Evolutionary conservation across 2,797 vertebrate genomes (phyloP).

Genomic region (Cirrhinus molitorella): DNA sequence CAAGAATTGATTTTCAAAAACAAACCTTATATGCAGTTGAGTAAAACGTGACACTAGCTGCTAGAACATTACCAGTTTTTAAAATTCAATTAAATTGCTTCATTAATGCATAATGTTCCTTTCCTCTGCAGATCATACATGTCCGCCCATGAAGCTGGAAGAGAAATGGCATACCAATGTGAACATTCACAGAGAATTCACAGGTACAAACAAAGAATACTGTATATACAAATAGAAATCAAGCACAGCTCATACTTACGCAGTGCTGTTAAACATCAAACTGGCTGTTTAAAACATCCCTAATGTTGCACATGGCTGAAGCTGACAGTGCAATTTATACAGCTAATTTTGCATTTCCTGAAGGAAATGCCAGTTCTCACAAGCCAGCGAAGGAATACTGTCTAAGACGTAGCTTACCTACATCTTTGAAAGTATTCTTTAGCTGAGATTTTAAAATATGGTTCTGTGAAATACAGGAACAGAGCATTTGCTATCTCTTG

Average conservation of each 20-base stretch:
- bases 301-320: constrained; percentile 24
- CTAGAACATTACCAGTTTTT: not conserved
- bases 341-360: constrained; percentile 35
- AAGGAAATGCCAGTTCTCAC: constrained; percentile 10
- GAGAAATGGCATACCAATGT: constrained; percentile 74
- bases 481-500: not conserved
- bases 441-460: not conserved
- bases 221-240: constrained; percentile 20
- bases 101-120: not conserved
- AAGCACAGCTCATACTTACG: not conserved
- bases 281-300: constrained; percentile 25
- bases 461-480: not conserved
- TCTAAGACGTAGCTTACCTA: not conserved
- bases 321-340: constrained; percentile 17
- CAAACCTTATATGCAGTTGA: not conserved
- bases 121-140: constrained; percentile 79
- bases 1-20: not conserved
- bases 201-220: constrained; percentile 79
- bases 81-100: not conserved
- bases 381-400: not conserved
- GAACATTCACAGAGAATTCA: constrained; percentile 77
- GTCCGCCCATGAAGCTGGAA: constrained; percentile 83
- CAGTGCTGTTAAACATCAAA: constrained; percentile 31
- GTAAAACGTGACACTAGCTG: not conserved
- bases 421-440: too few species aligned